Base-by-base conservation (phyloP, 2,113 vertebrate species). In the Prionailurus bengalensis region DNA sequence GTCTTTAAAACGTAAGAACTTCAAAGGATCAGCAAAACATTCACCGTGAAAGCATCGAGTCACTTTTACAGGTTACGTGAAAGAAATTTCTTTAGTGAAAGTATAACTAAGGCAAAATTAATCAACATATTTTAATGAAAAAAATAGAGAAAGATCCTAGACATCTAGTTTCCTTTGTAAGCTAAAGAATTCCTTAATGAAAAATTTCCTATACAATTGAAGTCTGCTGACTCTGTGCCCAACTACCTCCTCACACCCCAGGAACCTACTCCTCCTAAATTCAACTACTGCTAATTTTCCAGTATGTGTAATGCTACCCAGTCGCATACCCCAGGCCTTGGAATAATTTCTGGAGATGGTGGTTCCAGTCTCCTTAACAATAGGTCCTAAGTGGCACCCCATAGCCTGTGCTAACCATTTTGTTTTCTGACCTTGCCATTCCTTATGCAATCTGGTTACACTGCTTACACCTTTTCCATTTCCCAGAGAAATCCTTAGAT, bases 51-150 rank as follows among this genome's bases (percentile, higher is more conserved):
- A 95, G 31, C 36, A 68, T 7, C 2, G 1, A 76, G 29, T 36
- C 81, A 51, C 33, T 51, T 71, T 81, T 81, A 31, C 16, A 84
- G 58, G 25, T 33, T 48, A 45, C 48, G 91, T 81, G 27, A 83
- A 79, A 82, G 58, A 70, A 21, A 58, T 88, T n/a, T 79, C 42
- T 93, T 90, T 29, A 95, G 51, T 55, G 63, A 84, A 53, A 85
- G 12, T 29, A 58, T 6, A 65, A 36, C 16, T 65, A 79, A 83
- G 29, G 58, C 80, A 33, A 94, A 89, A n/a, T 29, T 55, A 70
- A 66, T 85, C 39, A 53, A 92, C 8, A 70, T 48, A 39, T 61
- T 94, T 87, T 96, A 71, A 93, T 82, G 36, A n/a, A 91, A 76
- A 53, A 81, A 74, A 76, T 5, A 55, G 17, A 82, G 61, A 84